These are phyloP conservation scores for Villa cingulata DNA, from an alignment of 2,888 invertebrate species.

Conservation along the genomic window DNA sequence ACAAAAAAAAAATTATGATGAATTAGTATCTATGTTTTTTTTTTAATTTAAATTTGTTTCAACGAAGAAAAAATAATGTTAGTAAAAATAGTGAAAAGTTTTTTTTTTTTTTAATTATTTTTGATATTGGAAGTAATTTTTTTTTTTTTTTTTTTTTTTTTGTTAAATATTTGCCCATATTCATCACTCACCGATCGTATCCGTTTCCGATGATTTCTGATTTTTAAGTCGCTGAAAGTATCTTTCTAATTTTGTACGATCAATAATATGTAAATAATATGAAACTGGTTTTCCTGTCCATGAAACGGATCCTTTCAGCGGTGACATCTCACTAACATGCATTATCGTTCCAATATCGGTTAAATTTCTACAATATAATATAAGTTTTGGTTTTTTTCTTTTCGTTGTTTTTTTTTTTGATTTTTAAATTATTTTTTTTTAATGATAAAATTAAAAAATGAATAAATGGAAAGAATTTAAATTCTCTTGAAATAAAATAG, in stretches of 20 bases:
- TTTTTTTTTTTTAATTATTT: no score
- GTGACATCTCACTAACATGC: conserved; percentile 94
- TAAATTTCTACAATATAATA: conserved; percentile 54
- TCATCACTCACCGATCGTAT: conserved; percentile 23
- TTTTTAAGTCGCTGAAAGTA: conserved; percentile 93
- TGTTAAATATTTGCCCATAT: neutral
- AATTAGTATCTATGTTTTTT: no score
- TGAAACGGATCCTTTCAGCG: conserved; percentile 88
- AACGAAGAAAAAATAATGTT: neutral
- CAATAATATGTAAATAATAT: conserved; percentile 96
- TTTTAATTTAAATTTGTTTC: no score
- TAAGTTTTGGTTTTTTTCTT: neutral
- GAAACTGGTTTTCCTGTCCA: conserved; percentile 99
- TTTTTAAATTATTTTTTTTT: no score
- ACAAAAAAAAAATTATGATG: no score
- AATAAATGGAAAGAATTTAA: no score
- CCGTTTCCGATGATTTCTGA: conserved; percentile 50
- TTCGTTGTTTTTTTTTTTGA: no score
- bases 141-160: no score
- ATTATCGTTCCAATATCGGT: conserved; percentile 98
- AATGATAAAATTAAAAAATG: no score
- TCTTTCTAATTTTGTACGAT: conserved; percentile 91
- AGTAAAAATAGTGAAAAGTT: neutral
- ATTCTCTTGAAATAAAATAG: no score
- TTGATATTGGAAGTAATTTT: no score